A percentile compares a stretch with the other conserved stretches of the same genome.
These are phyloP conservation scores for Ochropleura plecta DNA, from an alignment of 2,888 invertebrate species.

Conservation along the genomic window DNA sequence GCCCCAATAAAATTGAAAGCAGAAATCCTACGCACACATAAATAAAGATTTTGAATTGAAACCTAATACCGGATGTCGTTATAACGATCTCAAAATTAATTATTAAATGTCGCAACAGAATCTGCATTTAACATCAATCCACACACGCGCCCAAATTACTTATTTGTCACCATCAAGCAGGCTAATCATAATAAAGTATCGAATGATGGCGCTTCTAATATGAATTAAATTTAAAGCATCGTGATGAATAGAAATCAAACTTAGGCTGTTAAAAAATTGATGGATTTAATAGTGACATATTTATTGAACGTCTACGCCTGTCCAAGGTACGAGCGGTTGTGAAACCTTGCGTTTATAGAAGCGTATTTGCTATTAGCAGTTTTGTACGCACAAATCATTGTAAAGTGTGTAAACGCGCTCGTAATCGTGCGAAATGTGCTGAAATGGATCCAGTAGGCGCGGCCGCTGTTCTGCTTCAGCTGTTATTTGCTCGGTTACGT, in stretches of 20 bases:
- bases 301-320: constrained; percentile 63
- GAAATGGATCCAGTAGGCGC: constrained; percentile 65
- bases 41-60: constrained; percentile 67
- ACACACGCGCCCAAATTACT: constrained; percentile 62
- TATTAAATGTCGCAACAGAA: constrained; percentile 66
- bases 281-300: constrained; percentile 64
- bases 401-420: constrained; percentile 67
- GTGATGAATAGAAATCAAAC: constrained; percentile 62
- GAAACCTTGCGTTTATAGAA: constrained; percentile 57
- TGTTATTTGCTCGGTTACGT: constrained; percentile 58
- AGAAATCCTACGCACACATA: constrained; percentile 71
- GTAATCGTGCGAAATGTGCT: constrained; percentile 68
- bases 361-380: constrained; percentile 43
- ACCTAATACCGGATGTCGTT: constrained; percentile 74
- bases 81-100: constrained; percentile 69
- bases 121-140: constrained; percentile 67
- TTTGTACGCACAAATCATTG: constrained; percentile 61
- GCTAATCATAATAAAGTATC: constrained; percentile 72
- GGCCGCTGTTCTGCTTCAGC: constrained; percentile 64
- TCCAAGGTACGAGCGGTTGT: constrained; percentile 53
- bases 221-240: constrained; percentile 61
- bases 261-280: constrained; percentile 55
- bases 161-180: constrained; percentile 69
- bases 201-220: constrained; percentile 66
- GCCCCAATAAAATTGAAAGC: constrained; percentile 75